A percentile compares a stretch with the other conserved stretches of the same genome.
phyloP scores from a whole-genome alignment of 2,797 vertebrate genomes.

The Holocentrus rufus region DNA sequence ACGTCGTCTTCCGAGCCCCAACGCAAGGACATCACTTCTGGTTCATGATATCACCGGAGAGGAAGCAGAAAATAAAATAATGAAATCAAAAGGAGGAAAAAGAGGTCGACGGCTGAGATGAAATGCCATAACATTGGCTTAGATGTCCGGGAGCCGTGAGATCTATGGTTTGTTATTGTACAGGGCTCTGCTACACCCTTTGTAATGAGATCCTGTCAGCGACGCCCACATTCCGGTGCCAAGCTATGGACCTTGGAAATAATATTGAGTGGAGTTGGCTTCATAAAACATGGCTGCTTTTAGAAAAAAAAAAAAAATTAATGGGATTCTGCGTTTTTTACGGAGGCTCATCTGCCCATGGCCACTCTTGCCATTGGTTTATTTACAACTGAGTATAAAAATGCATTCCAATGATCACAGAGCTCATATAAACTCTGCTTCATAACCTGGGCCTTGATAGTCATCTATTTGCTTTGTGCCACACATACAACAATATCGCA shows the following conservation, averaged over 20 bases:
- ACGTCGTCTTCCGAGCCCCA: background rate
- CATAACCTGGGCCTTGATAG: conserved; percentile 46
- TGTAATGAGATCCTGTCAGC: conserved; percentile 27
- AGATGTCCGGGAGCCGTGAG: conserved; percentile 14
- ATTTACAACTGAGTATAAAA: conserved; percentile 58
- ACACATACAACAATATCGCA: conserved; percentile 16
- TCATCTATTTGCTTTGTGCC: conserved; percentile 44
- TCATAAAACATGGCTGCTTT: conserved; percentile 56
- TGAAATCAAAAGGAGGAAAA: background rate
- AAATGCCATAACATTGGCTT: background rate
- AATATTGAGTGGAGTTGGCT: conserved; percentile 35
- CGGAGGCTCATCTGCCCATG: conserved; percentile 48
- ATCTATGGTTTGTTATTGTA: conserved; percentile 38
- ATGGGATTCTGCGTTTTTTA: conserved; percentile 49
- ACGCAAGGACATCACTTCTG: background rate
- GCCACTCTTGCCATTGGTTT: conserved; percentile 27
- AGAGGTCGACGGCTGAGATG: background rate
- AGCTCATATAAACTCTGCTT: conserved; percentile 56
- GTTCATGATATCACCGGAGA: conserved; percentile 3
- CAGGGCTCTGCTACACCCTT: conserved; percentile 10
- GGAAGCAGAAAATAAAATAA: conserved; percentile 6
- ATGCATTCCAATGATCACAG: conserved; percentile 55
- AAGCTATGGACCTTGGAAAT: conserved; percentile 41
- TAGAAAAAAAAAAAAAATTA: conserved; percentile 35
- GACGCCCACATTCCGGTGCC: conserved; percentile 12